Percentiles rank a stretch among this genome's conserved stretches.
These are phyloP conservation scores for Scylla paramamosain DNA, from an alignment of 1,140 invertebrate genomes.

Conservation along the genomic window DNA sequence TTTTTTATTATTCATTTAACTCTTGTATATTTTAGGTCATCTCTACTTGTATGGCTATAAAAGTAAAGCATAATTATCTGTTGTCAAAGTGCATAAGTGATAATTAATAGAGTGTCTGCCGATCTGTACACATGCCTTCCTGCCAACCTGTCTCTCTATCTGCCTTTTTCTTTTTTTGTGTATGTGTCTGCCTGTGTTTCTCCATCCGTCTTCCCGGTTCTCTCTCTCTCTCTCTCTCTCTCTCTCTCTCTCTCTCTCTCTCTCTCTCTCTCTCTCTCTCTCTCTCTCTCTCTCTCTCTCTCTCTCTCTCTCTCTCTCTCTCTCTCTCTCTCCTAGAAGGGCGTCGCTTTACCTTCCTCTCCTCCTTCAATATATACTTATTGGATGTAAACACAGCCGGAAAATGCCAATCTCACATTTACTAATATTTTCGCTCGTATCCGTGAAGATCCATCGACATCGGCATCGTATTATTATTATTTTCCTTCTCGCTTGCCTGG, in stretches of 20 bases:
- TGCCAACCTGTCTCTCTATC: too few relatives aligned
- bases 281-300: too few relatives aligned
- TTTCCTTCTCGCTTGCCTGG: not conserved
- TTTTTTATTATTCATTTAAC: too few relatives aligned
- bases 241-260: too few relatives aligned
- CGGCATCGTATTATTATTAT: constrained; percentile 35
- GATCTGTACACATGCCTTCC: too few relatives aligned
- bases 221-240: not conserved
- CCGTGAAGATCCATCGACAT: constrained; percentile 37
- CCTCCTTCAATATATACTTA: constrained; percentile 51
- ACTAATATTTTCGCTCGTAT: constrained; percentile 51
- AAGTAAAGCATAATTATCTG: too few relatives aligned
- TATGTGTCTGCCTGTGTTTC: constrained; percentile 18
- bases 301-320: too few relatives aligned
- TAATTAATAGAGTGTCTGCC: too few relatives aligned
- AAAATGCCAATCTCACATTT: constrained; percentile 65
- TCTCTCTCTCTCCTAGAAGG: not conserved
- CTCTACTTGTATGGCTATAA: too few relatives aligned
- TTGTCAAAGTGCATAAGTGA: too few relatives aligned
- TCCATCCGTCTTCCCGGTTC: constrained; percentile 2
- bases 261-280: too few relatives aligned
- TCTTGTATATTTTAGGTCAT: too few relatives aligned
- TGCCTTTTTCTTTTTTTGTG: not conserved
- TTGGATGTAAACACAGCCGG: constrained; percentile 34
- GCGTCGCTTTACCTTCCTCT: not conserved